These are phyloP conservation scores for Sapajus apella DNA, from an alignment of 2,113 vertebrate genomes.

Conservation along the genomic window DNA sequence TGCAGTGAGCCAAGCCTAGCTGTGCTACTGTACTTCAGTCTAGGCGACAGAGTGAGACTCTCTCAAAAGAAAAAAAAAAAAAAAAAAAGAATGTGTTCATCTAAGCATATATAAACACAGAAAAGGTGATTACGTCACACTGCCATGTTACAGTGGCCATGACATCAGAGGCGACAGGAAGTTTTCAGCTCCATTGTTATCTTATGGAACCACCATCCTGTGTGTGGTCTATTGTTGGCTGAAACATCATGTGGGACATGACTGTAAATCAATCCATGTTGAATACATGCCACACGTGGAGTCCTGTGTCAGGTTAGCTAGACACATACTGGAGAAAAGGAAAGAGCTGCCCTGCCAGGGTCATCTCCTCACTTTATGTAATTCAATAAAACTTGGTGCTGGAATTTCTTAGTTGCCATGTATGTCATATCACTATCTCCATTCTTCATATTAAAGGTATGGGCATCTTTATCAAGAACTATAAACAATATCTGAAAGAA, in stretches of 20 bases:
- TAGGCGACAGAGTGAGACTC: too few species aligned
- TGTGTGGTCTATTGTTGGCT: background rate
- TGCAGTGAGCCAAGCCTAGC: too few species aligned
- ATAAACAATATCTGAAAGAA: background rate
- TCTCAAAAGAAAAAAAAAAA: too few species aligned
- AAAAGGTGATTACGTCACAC: background rate
- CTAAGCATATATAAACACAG: background rate
- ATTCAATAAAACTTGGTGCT: background rate
- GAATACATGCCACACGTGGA: background rate
- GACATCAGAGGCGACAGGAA: background rate
- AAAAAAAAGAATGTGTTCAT: background rate
- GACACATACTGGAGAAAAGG: fast-evolving
- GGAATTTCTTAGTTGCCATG: background rate
- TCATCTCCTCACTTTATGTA: background rate
- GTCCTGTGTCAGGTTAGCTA: too few species aligned
- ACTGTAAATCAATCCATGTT: background rate
- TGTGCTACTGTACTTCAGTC: too few species aligned
- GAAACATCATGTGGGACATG: background rate
- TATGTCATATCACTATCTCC: background rate
- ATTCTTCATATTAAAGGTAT: background rate
- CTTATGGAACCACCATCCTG: background rate
- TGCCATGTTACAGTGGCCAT: background rate
- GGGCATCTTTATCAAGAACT: background rate
- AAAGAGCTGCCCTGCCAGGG: too few species aligned
- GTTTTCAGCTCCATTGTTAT: background rate